Percentiles rank a stretch among this genome's conserved stretches.
These are phyloP conservation scores for Drosophila affinis DNA, from an alignment of 2,888 invertebrate genomes.

Conservation along the genomic window DNA sequence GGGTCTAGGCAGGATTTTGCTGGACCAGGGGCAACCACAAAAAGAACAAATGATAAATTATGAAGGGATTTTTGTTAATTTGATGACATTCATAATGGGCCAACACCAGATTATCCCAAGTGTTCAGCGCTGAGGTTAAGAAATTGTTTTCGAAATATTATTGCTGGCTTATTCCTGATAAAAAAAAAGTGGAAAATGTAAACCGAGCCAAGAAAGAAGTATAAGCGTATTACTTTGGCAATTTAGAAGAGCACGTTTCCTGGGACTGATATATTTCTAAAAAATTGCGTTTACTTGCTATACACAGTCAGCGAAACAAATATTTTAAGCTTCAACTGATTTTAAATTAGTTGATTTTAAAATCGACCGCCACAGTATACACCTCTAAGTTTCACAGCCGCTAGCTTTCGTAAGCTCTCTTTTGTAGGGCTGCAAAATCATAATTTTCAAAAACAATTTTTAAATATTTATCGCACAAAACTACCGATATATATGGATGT, in stretches of 20 bases:
- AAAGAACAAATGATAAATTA: slow-evolving; percentile 81
- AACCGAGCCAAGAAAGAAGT: neutral
- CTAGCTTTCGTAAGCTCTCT: neutral
- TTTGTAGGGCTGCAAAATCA: no score
- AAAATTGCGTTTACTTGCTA: neutral
- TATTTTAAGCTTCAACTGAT: neutral
- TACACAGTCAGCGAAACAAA: neutral
- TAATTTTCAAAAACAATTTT: no score
- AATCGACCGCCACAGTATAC: neutral
- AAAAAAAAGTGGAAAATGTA: neutral
- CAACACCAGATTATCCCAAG: slow-evolving; percentile 68
- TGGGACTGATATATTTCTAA: no score
- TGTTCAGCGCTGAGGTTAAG: slow-evolving; percentile 24
- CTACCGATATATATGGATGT: no score
- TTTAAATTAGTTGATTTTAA: neutral
- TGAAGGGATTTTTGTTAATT: slow-evolving; percentile 80
- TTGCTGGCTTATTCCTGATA: neutral
- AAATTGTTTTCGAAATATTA: neutral
- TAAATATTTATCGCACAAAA: no score
- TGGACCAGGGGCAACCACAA: slow-evolving; percentile 23
- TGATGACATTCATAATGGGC: slow-evolving; percentile 78
- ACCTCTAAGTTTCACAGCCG: neutral
- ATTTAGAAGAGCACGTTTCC: neutral
- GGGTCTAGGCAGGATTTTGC: slow-evolving; percentile 10
- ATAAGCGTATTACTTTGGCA: neutral